Percentiles rank a stretch among this genome's conserved stretches.
Evolutionary conservation across 2,888 invertebrate genomes (phyloP).

Genomic region (Drosophila demipolita): DNA sequence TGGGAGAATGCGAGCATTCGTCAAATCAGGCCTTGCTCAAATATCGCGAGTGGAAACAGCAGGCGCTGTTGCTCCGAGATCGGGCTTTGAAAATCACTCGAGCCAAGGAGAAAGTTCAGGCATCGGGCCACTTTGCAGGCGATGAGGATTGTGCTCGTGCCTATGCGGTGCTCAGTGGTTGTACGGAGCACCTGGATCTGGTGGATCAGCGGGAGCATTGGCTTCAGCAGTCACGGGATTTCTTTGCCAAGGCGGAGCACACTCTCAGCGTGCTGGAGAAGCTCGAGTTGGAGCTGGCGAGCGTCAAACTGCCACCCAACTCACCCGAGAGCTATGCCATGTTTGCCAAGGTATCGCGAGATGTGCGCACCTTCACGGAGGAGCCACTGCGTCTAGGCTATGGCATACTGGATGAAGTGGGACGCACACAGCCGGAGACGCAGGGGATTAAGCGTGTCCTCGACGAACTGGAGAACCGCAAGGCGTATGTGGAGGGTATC

Average conservation of each 20-base stretch:
- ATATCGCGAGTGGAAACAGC: slow-evolving; percentile 89
- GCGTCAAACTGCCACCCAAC: slow-evolving; percentile 87
- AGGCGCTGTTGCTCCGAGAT: slow-evolving; percentile 91
- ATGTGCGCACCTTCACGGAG: slow-evolving; percentile 89
- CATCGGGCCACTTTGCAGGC: slow-evolving; percentile 89
- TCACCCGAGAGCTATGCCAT: slow-evolving; percentile 89
- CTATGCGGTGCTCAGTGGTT: slow-evolving; percentile 88
- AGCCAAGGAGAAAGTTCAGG: slow-evolving; percentile 91
- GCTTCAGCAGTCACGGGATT: slow-evolving; percentile 89
- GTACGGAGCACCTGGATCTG: slow-evolving; percentile 89
- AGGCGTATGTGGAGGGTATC: slow-evolving; percentile 87
- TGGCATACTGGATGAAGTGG: slow-evolving; percentile 89
- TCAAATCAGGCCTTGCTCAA: slow-evolving; percentile 89
- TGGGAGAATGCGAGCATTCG: slow-evolving; percentile 90
- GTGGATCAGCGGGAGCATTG: slow-evolving; percentile 90
- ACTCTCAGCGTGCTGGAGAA: slow-evolving; percentile 90
- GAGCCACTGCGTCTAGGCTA: slow-evolving; percentile 90
- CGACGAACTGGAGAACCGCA: slow-evolving; percentile 91
- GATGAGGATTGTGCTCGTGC: slow-evolving; percentile 89
- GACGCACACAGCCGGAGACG: slow-evolving; percentile 88
- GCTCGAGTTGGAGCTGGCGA: slow-evolving; percentile 90
- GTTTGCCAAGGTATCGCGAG: slow-evolving; percentile 88
- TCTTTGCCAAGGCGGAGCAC: slow-evolving; percentile 90
- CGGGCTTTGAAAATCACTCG: slow-evolving; percentile 91
- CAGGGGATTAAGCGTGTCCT: slow-evolving; percentile 89